phyloP scores from a whole-genome alignment of 2,113 vertebrate species.

The Tonatia bakeri region DNA sequence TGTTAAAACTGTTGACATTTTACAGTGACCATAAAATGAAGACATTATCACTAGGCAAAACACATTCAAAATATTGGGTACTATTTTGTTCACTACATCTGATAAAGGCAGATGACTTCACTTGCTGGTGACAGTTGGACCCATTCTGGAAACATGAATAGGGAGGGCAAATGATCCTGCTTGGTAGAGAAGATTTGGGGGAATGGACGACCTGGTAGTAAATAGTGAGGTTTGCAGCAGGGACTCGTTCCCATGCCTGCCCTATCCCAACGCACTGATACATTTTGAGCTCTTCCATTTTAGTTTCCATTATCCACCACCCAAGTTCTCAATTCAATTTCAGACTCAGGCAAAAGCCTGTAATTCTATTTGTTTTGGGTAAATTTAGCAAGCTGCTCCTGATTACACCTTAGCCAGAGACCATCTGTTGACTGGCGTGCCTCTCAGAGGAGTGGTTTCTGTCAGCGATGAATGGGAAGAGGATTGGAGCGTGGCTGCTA shows the following conservation, averaged over 20 bases:
- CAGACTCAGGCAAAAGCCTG: conserved; percentile 71
- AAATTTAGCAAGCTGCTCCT: conserved; percentile 83
- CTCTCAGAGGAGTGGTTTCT: conserved; percentile 78
- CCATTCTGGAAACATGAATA: conserved; percentile 1
- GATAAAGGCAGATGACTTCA: conserved; percentile 68
- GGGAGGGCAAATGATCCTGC: background rate
- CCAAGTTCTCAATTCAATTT: conserved; percentile 74
- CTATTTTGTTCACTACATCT: conserved; percentile 32
- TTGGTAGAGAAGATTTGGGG: background rate
- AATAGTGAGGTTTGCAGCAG: conserved; percentile 27
- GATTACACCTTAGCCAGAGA: conserved; percentile 80
- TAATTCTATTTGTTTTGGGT: conserved; percentile 83
- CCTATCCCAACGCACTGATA: background rate
- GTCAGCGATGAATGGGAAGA: conserved; percentile 75
- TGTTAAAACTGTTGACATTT: conserved; percentile 15
- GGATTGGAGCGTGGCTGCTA: conserved; percentile 57
- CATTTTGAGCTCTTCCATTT: conserved; percentile 52
- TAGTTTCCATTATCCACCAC: conserved; percentile 62
- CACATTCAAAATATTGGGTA: conserved; percentile 52
- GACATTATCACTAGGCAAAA: conserved; percentile 6
- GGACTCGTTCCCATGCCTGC: background rate
- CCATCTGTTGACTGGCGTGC: conserved; percentile 80
- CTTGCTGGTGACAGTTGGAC: conserved; percentile 57
- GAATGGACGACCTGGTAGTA: conserved; percentile 33
- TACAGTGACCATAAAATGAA: conserved; percentile 27